Evolutionary conservation across 2,113 vertebrate species (phyloP).

Genomic region (Oncorhynchus keta): DNA sequence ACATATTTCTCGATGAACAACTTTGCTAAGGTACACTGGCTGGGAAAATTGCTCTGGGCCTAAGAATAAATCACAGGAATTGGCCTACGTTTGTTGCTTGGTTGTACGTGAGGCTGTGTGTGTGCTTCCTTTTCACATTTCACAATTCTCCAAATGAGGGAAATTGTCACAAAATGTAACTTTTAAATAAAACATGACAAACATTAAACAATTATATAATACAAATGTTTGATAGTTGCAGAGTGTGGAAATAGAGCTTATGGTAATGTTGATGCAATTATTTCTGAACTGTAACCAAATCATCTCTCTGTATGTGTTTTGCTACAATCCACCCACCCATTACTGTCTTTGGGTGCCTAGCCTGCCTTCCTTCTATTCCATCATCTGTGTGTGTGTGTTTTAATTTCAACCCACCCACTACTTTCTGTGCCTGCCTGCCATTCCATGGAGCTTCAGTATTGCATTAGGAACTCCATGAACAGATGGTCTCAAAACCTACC

Average conservation of each 20-base stretch:
- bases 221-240: too few relatives aligned
- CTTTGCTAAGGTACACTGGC: slow-evolving; percentile 8
- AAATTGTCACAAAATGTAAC: not conserved
- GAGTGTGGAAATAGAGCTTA: too few relatives aligned
- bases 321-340: too few relatives aligned
- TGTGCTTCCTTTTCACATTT: not conserved
- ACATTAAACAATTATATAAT: too few relatives aligned
- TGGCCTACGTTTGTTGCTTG: not conserved
- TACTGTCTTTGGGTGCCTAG: too few relatives aligned
- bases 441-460: slow-evolving; percentile 8
- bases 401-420: not conserved
- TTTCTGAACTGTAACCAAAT: slow-evolving; percentile 13
- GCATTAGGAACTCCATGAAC: slow-evolving; percentile 12
- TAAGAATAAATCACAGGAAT: slow-evolving; percentile 4
- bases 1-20: not conserved
- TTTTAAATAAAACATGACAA: too few relatives aligned
- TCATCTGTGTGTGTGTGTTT: not conserved
- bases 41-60: not conserved
- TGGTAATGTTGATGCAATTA: not conserved
- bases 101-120: not conserved
- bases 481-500: slow-evolving; percentile 27
- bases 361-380: too few relatives aligned
- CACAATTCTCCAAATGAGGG: not conserved
- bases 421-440: not conserved
- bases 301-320: not conserved